Evolutionary conservation across 2,113 vertebrate genomes (phyloP), one percentile per base, ranked within the genome.

Genomic region (Catharus bicknelli): DNA sequence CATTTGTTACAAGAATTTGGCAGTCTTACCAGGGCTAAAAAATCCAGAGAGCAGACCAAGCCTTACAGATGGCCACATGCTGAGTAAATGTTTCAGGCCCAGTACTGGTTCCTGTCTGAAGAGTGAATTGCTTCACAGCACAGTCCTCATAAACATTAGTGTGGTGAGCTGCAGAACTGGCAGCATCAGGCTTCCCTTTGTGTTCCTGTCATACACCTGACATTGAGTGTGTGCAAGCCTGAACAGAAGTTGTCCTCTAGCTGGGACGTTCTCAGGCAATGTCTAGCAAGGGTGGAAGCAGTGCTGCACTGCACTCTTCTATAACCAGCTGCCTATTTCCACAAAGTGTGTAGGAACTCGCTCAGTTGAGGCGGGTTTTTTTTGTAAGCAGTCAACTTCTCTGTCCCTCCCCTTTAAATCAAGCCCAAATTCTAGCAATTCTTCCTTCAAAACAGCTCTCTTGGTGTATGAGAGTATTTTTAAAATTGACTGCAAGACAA

Each of bases 151-250:
- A 86, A 90, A 69, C 51, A 18, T 19, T 14, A 30, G n/a, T 40
- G 83, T 67, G 59, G 59, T 51, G 85, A 94, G 92, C 85, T 86
- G 93, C 69, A 88, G 90, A 94, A 88, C 92, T 86, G 75, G 88
- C 91, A 91, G 61, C 67, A 90, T 70, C 79, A 62, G 88, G 55
- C 79, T 91, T 93, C 70, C 32, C 62, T 59, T 85, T 72, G 64
- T 11, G 1, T 43, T 58, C 9, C 0, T 90, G 88, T 95, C 85
- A n/a, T 26, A 40, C 0, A 2, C 34, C 38, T 93, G 90, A 73
- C n/a, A 10, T 4, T 83, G 2, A 3, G 75, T 90, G 74, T 36
- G 51, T 88, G 79, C 88, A 90, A 93, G 85, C 90, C 92, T 55
- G 67, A 88, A 83, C 92, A 94, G 85, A 91, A 93, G 82, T 69